Percentiles rank a stretch among this genome's conserved stretches.
phyloP scores from a whole-genome alignment of 2,797 vertebrate species.

The Scyliorhinus canicula region DNA sequence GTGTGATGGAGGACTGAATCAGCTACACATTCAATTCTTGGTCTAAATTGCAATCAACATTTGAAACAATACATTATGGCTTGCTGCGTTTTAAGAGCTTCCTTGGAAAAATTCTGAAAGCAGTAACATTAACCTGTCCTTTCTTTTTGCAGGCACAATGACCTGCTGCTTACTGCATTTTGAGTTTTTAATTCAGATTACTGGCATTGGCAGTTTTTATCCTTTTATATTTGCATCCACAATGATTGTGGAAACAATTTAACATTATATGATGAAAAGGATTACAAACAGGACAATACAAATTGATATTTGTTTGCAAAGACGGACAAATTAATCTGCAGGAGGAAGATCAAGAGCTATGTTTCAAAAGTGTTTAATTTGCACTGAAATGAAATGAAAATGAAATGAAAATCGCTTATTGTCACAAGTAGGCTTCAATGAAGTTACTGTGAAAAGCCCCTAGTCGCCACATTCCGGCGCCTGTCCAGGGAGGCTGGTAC shows the following conservation, averaged over 20 bases:
- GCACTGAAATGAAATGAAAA: too few relatives aligned
- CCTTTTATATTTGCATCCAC: too few relatives aligned
- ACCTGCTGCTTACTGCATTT: background rate
- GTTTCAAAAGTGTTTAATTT: background rate
- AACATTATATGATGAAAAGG: background rate
- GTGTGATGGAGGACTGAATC: background rate
- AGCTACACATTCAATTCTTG: background rate
- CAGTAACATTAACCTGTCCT: background rate
- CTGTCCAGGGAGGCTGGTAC: too few relatives aligned
- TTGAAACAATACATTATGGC: background rate
- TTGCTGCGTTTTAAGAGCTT: background rate
- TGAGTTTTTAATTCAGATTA: background rate
- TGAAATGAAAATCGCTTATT: too few relatives aligned
- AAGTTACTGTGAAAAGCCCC: too few relatives aligned
- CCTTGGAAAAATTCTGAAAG: background rate
- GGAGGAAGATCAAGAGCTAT: background rate
- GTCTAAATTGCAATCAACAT: background rate
- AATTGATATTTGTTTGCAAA: slow-evolving; percentile 10
- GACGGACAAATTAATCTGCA: background rate
- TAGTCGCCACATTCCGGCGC: too few relatives aligned
- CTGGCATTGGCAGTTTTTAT: background rate
- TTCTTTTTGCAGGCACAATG: background rate
- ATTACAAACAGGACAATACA: background rate
- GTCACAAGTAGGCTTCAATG: too few relatives aligned
- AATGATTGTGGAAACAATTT: background rate